A percentile compares a stretch with the other conserved stretches of the same genome.
These are phyloP conservation scores for Allophyes oxyacanthae DNA, from an alignment of 2,888 invertebrate species.

Conservation along the genomic window DNA sequence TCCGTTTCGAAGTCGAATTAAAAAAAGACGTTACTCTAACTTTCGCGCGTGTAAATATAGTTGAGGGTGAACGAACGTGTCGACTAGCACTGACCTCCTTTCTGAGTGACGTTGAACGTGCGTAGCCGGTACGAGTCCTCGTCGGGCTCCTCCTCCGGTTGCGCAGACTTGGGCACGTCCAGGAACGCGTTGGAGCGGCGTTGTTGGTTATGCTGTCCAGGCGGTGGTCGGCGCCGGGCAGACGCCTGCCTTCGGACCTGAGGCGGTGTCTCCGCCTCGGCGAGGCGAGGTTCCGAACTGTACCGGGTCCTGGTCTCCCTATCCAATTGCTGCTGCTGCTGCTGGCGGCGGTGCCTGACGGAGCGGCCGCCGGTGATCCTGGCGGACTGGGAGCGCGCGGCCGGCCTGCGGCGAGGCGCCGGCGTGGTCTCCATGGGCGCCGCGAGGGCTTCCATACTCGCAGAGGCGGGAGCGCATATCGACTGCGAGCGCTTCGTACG, in stretches of 20 bases:
- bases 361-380: conserved; percentile 91
- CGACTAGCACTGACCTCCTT: conserved; percentile 92
- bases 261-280: conserved; percentile 91
- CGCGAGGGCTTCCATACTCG: conserved; percentile 91
- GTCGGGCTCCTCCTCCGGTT: conserved; percentile 91
- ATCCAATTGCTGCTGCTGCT: conserved; percentile 83
- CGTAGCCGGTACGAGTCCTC: conserved; percentile 97
- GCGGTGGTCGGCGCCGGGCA: conserved; percentile 87
- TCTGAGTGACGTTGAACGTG: conserved; percentile 97
- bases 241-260: conserved; percentile 91
- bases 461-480: conserved; percentile 92
- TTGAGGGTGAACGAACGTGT: conserved; percentile 79
- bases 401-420: conserved; percentile 91
- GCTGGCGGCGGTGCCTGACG: conserved; percentile 81
- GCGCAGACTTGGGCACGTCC: conserved; percentile 89
- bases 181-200: conserved; percentile 92
- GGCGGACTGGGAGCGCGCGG: conserved; percentile 93
- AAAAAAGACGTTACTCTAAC: conserved; percentile 73
- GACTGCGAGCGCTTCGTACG: conserved; percentile 93
- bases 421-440: conserved; percentile 88
- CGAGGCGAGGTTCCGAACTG: conserved; percentile 91
- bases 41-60: conserved; percentile 76
- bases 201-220: conserved; percentile 83
- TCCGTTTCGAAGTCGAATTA: conserved; percentile 69
- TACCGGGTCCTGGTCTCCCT: conserved; percentile 89